Conservation (phyloP, 2,888 invertebrate genomes). For the Limnephilus lunatus region DNA sequence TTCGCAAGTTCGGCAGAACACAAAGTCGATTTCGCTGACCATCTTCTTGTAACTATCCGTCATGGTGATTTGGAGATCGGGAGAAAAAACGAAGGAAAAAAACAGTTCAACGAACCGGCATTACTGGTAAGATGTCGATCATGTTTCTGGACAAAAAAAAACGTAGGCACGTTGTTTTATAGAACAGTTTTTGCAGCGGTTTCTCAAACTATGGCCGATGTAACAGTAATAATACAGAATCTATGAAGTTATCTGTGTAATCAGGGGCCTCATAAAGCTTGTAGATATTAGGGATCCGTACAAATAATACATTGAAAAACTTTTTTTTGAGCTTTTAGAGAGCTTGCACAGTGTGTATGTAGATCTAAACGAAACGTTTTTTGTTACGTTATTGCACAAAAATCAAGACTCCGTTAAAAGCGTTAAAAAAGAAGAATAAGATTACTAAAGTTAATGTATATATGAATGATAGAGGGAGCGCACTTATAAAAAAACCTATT, state of each 20-base stretch:
- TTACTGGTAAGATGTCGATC: constrained; percentile 51
- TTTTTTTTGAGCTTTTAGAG: neutral
- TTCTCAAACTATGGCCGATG: neutral
- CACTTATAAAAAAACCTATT: no score
- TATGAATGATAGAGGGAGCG: no score
- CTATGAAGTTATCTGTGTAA: neutral
- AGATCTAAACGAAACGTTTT: neutral
- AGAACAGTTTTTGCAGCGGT: constrained; percentile 8
- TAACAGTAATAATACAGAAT: neutral
- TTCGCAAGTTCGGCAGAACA: neutral
- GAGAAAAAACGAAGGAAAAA: constrained; percentile 40
- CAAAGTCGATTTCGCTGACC: neutral
- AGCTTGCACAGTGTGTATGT: no score
- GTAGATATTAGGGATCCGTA: neutral
- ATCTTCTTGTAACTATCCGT: constrained; percentile 21
- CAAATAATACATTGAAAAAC: neutral
- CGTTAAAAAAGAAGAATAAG: no score
- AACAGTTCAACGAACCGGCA: constrained; percentile 48
- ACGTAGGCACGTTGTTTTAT: constrained; percentile 26
- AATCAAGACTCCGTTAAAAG: neutral
- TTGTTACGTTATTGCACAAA: neutral
- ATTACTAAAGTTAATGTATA: no score
- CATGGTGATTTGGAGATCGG: constrained; percentile 35
- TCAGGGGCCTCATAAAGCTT: neutral
- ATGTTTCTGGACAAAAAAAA: constrained; percentile 45